Evolutionary conservation across 2,113 vertebrate species (phyloP).

Genomic region (Mesoclemmys tuberculata): DNA sequence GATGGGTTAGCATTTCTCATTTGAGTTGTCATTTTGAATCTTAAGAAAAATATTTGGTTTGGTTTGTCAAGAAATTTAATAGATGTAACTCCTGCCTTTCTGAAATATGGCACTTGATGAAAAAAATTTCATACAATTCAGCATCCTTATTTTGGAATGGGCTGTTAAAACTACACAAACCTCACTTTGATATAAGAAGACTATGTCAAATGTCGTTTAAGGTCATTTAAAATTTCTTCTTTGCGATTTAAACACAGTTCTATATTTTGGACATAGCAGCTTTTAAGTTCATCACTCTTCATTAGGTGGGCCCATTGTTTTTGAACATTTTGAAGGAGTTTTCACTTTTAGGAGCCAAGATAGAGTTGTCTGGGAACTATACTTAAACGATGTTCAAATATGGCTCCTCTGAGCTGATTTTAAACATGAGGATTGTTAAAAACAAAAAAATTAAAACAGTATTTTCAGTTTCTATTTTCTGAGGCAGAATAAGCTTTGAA

Average conservation of each 20-base stretch:
- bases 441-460: neutral
- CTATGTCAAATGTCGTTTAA: neutral
- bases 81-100: neutral
- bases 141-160: neutral
- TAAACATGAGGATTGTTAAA: neutral
- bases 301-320: constrained; percentile 26
- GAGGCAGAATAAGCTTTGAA: too few species aligned
- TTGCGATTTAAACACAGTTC: neutral
- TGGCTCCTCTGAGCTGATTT: neutral
- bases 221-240: neutral
- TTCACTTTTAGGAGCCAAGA: neutral
- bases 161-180: neutral
- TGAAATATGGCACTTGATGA: neutral
- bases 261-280: neutral
- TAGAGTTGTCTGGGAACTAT: neutral
- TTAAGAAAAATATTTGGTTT: neutral
- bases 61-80: neutral
- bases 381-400: constrained; percentile 48
- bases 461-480: too few species aligned
- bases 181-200: neutral
- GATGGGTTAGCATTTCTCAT: neutral
- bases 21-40: neutral
- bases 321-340: neutral
- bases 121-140: neutral
- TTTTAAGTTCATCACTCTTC: constrained; percentile 8